phyloP scores from a whole-genome alignment of 2,888 invertebrate species.

The Polia nebulosa region DNA sequence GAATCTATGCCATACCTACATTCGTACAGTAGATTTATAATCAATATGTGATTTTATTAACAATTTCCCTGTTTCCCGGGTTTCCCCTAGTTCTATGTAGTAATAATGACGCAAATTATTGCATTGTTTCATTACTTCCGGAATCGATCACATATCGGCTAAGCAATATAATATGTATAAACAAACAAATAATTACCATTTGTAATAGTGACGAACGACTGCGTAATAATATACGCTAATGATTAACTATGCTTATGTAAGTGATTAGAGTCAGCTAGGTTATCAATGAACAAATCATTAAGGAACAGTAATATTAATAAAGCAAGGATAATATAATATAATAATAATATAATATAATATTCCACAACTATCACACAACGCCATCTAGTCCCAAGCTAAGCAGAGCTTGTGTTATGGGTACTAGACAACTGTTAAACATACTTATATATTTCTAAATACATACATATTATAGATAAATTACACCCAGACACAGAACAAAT shows the following conservation, averaged over 20 bases:
- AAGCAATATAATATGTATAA: no score
- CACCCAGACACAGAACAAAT: no score
- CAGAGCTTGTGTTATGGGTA: no score
- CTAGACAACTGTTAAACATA: no score
- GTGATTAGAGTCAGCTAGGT: conserved; percentile 14
- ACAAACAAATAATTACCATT: not conserved
- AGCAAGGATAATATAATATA: no score
- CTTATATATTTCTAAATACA: no score
- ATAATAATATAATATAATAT: no score
- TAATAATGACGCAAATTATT: not conserved
- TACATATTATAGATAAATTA: no score
- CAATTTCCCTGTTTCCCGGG: not conserved
- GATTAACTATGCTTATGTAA: no score
- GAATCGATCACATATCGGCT: conserved; percentile 1
- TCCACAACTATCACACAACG: no score
- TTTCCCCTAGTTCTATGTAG: not conserved
- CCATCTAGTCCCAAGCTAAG: no score
- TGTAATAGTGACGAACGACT: not conserved
- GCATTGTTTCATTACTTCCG: not conserved
- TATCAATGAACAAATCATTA: conserved; percentile 36
- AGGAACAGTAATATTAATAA: conserved; percentile 30
- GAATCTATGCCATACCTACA: no score
- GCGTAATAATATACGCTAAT: conserved; percentile 10
- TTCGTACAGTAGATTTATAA: not conserved
- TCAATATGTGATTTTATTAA: not conserved